These are phyloP conservation scores for Chrysemys picta DNA, from an alignment of 2,113 vertebrate species.

Conservation along the genomic window DNA sequence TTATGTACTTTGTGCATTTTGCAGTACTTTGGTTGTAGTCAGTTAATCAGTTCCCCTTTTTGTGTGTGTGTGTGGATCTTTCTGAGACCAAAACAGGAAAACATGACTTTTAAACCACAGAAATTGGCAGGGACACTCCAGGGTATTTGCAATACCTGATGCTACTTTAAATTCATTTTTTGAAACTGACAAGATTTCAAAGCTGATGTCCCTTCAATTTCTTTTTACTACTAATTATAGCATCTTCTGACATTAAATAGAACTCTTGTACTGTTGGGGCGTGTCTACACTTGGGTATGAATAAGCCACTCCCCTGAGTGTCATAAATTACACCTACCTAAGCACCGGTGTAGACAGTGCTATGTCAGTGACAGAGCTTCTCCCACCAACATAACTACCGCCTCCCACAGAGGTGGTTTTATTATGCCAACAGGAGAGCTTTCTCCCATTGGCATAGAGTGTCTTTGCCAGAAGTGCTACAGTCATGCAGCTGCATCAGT, in stretches of 20 bases:
- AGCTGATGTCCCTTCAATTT: background rate
- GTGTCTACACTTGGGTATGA: background rate
- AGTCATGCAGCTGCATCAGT: background rate
- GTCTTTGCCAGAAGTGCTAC: background rate
- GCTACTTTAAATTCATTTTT: background rate
- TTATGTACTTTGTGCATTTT: background rate
- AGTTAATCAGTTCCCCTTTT: background rate
- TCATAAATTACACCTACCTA: background rate
- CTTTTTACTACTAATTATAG: background rate
- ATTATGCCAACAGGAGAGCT: background rate
- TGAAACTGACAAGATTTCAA: background rate
- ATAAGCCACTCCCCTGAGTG: background rate
- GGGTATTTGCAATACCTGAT: background rate
- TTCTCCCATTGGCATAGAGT: background rate
- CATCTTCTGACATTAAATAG: background rate
- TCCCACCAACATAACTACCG: background rate
- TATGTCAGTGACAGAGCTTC: background rate
- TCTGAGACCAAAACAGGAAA: background rate
- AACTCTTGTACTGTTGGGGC: background rate
- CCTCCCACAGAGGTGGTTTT: background rate
- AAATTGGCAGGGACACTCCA: background rate
- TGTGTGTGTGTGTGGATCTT: background rate
- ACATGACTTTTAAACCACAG: fast-evolving
- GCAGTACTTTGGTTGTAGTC: background rate
- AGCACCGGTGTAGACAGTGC: background rate